phyloP scores from a whole-genome alignment of 2,113 vertebrate species.

The Bombycilla garrulus region DNA sequence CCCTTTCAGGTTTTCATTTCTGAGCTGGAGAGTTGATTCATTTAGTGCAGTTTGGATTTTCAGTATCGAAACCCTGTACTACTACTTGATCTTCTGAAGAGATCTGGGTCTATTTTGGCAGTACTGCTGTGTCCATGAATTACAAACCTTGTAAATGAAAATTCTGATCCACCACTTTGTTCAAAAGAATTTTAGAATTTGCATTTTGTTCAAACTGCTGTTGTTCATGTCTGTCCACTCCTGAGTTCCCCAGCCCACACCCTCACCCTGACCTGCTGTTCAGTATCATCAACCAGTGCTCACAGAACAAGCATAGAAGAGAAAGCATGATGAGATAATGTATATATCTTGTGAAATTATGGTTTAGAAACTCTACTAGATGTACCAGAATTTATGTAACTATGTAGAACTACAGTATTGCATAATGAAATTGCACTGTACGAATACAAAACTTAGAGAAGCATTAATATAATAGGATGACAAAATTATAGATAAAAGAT shows the following conservation, averaged over 20 bases:
- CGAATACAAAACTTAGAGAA: background rate
- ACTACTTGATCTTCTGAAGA: background rate
- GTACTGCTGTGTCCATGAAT: background rate
- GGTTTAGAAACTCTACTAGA: background rate
- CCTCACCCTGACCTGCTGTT: background rate
- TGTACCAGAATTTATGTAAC: background rate
- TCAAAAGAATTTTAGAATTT: background rate
- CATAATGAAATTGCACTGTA: background rate
- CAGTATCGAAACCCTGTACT: background rate
- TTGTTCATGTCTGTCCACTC: fast-evolving
- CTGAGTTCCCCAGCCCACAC: background rate
- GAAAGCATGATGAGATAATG: background rate
- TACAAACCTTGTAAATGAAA: background rate
- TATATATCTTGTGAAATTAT: background rate
- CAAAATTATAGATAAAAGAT: background rate
- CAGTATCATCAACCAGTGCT: background rate
- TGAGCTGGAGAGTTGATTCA: background rate
- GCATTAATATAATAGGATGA: background rate
- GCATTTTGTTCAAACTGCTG: background rate
- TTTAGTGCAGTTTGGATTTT: background rate
- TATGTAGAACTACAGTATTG: background rate
- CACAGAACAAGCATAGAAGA: background rate
- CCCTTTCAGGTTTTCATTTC: background rate
- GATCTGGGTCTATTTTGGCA: background rate
- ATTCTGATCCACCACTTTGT: background rate